A percentile compares a stretch with the other conserved stretches of the same genome.
These are phyloP conservation scores for Plectropomus leopardus DNA, from an alignment of 2,113 vertebrate genomes.

Conservation along the genomic window DNA sequence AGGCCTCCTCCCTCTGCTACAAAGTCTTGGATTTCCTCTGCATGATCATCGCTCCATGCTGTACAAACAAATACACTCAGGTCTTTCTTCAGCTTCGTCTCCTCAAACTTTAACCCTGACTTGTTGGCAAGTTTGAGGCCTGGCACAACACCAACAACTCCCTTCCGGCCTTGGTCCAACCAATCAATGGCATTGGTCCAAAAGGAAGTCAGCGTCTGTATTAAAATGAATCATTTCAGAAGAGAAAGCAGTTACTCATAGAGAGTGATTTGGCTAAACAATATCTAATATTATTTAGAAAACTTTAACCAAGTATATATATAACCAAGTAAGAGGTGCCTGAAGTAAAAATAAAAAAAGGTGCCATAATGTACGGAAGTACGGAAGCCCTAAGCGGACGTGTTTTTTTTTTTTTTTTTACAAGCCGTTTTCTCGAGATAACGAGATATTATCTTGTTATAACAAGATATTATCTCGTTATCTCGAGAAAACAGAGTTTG, in stretches of 20 bases:
- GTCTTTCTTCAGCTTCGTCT: slow-evolving; percentile 35
- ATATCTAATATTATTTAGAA: background rate
- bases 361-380: background rate
- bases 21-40: slow-evolving; percentile 80
- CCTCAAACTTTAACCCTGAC: slow-evolving; percentile 33
- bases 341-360: background rate
- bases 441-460: too few relatives aligned
- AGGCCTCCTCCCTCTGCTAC: slow-evolving; percentile 89
- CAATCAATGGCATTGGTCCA: slow-evolving; percentile 82
- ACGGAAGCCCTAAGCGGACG: too few relatives aligned
- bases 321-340: too few relatives aligned
- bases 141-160: slow-evolving; percentile 64
- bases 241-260: background rate
- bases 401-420: too few relatives aligned
- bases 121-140: background rate
- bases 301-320: too few relatives aligned
- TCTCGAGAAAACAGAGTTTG: too few relatives aligned
- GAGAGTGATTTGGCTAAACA: background rate
- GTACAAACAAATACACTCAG: slow-evolving; percentile 60
- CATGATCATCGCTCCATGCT: slow-evolving; percentile 51
- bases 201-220: slow-evolving; percentile 68
- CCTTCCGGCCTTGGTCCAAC: slow-evolving; percentile 80
- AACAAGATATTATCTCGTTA: too few relatives aligned
- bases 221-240: background rate
- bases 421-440: too few relatives aligned